Percentiles rank a stretch among this genome's conserved stretches.
phyloP scores from a whole-genome alignment of 1,140 invertebrate species.

The Meloidogyne floridensis region DNA sequence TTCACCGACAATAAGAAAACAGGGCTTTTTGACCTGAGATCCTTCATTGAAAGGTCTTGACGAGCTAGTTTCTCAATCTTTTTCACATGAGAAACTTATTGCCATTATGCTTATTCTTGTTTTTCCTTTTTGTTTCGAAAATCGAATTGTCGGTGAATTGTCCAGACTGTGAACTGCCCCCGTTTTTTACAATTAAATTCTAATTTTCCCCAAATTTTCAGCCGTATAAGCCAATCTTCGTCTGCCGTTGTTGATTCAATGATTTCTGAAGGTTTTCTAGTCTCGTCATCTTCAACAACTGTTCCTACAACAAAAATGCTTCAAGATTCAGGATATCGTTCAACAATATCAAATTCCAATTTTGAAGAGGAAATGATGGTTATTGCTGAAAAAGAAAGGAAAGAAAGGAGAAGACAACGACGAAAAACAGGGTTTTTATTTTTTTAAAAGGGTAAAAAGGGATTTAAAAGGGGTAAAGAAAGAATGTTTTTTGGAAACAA shows the following conservation, averaged over 20 bases:
- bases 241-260: background rate
- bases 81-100: background rate
- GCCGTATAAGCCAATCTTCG: conserved; percentile 1
- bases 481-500: conserved; percentile 1
- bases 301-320: conserved; percentile 18
- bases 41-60: too few relatives aligned
- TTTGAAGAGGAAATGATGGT: conserved; percentile 24
- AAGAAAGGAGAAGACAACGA: background rate
- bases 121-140: background rate
- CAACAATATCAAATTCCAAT: conserved; percentile 19
- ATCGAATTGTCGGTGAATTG: background rate
- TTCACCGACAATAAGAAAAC: too few relatives aligned
- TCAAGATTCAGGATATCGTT: conserved; percentile 28
- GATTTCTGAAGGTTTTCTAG: background rate
- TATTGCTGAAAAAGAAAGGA: conserved; percentile 8
- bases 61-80: background rate
- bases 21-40: too few relatives aligned
- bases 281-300: background rate
- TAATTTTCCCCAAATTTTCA: background rate
- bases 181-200: background rate
- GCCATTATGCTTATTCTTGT: background rate
- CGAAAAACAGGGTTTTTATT: conserved; percentile 6
- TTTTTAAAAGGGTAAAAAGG: background rate
- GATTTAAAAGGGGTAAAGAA: background rate
- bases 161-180: too few relatives aligned